A percentile compares a stretch with the other conserved stretches of the same genome.
Evolutionary conservation across 2,797 vertebrate genomes (phyloP).

Genomic region (Centroberyx gerrardi): DNA sequence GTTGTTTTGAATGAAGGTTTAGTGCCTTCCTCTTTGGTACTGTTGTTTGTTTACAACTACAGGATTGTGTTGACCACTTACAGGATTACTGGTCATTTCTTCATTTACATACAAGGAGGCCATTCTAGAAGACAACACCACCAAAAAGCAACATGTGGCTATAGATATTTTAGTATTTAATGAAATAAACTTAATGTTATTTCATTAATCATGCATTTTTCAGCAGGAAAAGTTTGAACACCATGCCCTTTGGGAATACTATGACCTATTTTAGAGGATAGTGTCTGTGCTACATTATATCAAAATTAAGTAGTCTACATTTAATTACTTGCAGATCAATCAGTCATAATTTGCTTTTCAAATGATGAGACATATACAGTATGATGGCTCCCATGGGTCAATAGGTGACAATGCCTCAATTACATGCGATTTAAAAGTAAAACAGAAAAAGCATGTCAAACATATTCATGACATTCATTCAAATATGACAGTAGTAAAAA

Average conservation of each 20-base stretch:
- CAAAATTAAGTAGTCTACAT: not conserved
- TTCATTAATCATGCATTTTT: not conserved
- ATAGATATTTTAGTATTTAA: not conserved
- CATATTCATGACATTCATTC: not conserved
- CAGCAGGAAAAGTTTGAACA: not conserved
- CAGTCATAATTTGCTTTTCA: not conserved
- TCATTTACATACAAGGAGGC: not conserved
- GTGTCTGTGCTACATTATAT: not conserved
- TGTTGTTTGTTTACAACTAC: not conserved
- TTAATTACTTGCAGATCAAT: not conserved
- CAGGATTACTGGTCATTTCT: not conserved
- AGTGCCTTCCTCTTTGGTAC: not conserved
- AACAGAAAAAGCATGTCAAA: not conserved
- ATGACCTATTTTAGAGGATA: not conserved
- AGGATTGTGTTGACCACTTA: slow-evolving; percentile 2
- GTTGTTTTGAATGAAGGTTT: not conserved
- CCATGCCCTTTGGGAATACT: not conserved
- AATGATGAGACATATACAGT: slow-evolving; percentile 7
- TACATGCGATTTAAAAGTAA: not conserved
- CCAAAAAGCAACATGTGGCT: slow-evolving; percentile 4
- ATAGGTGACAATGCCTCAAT: not conserved
- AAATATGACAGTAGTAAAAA: not conserved
- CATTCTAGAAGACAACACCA: slow-evolving; percentile 1
- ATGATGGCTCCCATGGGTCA: slow-evolving; percentile 20
- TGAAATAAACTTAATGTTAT: not conserved